Base-by-base conservation (phyloP, 2,797 vertebrate genomes). In the Pseudochirops corinnae region DNA sequence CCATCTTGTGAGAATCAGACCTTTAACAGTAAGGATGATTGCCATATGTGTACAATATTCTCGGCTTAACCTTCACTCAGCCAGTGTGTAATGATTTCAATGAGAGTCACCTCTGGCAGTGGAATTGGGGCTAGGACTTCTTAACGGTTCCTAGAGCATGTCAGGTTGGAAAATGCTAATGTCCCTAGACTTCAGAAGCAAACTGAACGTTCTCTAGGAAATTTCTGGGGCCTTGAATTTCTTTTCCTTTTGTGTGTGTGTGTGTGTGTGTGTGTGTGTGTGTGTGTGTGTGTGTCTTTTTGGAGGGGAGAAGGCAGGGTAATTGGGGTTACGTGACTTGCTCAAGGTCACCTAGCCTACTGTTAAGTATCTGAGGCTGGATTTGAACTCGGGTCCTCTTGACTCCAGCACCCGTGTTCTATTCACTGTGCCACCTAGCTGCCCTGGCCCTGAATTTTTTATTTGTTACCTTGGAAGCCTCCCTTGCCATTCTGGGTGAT, bases 401-500 rank as follows among this genome's bases (percentile, higher is more conserved):
- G 53, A 55, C 53, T 55, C 53, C 53, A 55, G 53, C 0, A 9
- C 53, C 53, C 53, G 10, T 55, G 53, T 55, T 55, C 53, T 12
- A 55, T 55, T 11, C 53, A 55, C 53, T 55, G 53, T 53, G 53
- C 53, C 53, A 53, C 53, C 53, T 53, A 53, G 53, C 53, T 53
- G 10, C 53, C 11, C 53, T 12, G 10, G 53, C 11, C 10, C 24
- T 87, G 74, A 87, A 26, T 87, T 87, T 87, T 21, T 87, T 10
- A 7, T 39, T 82, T 46, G n/a, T 82, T 82, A 55, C n/a, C 91
- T 58, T 90, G 6, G 12, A 58, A 82, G 33, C 82, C 56, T 90
- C 14, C 16, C 21, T 39, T 82, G 39, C 0, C 0, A 0, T 16
- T 13, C 90, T 28, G 52, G 60, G 91, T 62, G 31, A 87, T 26